phyloP scores from a whole-genome alignment of 2,113 vertebrate species.

The Bagarius yarrelli region DNA sequence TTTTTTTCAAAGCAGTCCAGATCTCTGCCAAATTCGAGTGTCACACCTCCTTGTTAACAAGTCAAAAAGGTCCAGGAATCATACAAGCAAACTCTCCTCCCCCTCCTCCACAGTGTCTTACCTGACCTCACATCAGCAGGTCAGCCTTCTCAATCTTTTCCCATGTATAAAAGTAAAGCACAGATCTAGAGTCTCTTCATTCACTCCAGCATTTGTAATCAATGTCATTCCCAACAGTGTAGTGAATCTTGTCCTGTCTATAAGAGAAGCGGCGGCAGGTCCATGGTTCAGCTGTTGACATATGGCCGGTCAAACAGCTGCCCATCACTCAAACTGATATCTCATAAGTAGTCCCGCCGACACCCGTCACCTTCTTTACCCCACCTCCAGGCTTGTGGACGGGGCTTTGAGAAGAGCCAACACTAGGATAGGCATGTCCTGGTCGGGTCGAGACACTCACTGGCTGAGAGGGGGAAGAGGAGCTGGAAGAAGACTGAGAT shows the following conservation, averaged over 20 bases:
- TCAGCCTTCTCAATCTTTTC: slow-evolving; percentile 11
- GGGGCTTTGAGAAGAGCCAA: slow-evolving; percentile 63
- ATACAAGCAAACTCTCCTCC: slow-evolving; percentile 24
- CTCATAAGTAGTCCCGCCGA: slow-evolving; percentile 93
- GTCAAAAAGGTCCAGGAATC: slow-evolving; percentile 39
- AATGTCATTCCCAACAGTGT: slow-evolving; percentile 25
- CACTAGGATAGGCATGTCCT: slow-evolving; percentile 71
- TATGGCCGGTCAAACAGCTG: neutral
- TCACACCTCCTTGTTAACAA: slow-evolving; percentile 31
- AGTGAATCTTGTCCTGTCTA: neutral
- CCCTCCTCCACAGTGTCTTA: slow-evolving; percentile 39
- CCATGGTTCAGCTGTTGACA: neutral
- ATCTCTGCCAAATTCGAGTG: slow-evolving; percentile 19
- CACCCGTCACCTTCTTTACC: slow-evolving; percentile 91
- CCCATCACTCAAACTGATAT: slow-evolving; percentile 84
- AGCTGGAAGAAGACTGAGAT: slow-evolving; percentile 57
- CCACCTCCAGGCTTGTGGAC: slow-evolving; percentile 69
- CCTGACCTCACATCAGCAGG: slow-evolving; percentile 32
- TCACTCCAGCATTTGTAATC: slow-evolving; percentile 11
- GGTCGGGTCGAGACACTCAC: slow-evolving; percentile 60
- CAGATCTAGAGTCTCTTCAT: neutral
- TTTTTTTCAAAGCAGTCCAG: slow-evolving; percentile 42
- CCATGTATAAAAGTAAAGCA: slow-evolving; percentile 6
- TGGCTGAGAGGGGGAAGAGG: slow-evolving; percentile 67
- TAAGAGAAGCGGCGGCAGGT: neutral